phyloP scores from a whole-genome alignment of 92 coral and sea anemone species.

The Epizoanthus ramosus region DNA sequence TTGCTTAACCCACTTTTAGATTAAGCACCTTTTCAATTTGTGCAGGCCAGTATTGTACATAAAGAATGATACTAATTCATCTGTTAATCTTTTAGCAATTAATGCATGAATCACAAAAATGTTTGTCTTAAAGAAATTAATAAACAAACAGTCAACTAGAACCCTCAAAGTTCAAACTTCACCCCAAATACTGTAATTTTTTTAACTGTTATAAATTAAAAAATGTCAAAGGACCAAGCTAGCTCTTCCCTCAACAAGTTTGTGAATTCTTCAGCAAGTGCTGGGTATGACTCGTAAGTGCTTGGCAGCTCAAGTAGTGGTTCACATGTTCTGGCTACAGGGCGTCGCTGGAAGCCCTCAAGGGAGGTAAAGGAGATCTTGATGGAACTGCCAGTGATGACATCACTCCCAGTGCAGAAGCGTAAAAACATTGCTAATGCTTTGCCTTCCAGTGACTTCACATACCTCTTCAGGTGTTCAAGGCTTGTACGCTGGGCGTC shows the following conservation, averaged over 20 bases:
- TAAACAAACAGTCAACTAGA: too few species aligned
- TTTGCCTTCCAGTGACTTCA: constrained; percentile 33
- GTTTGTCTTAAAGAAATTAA: too few species aligned
- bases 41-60: too few species aligned
- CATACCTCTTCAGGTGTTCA: constrained; percentile 29
- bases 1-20: too few species aligned
- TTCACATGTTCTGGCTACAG: constrained; percentile 25
- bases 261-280: constrained; percentile 39
- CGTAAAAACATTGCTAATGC: constrained; percentile 23
- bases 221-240: constrained; percentile 55
- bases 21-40: too few species aligned
- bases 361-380: constrained; percentile 1
- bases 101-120: too few species aligned
- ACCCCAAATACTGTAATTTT: too few species aligned
- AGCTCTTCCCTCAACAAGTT: constrained; percentile 46
- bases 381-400: constrained; percentile 22
- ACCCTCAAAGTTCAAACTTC: too few species aligned
- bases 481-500: constrained; percentile 24
- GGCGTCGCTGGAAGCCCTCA: constrained; percentile 25
- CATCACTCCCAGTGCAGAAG: constrained; percentile 33
- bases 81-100: too few species aligned
- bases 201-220: not conserved
- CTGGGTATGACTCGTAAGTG: constrained; percentile 43
- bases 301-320: constrained; percentile 36
- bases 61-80: too few species aligned